These are phyloP conservation scores for Rhyacichthys aspro DNA, from an alignment of 2,797 vertebrate species.

Conservation along the genomic window DNA sequence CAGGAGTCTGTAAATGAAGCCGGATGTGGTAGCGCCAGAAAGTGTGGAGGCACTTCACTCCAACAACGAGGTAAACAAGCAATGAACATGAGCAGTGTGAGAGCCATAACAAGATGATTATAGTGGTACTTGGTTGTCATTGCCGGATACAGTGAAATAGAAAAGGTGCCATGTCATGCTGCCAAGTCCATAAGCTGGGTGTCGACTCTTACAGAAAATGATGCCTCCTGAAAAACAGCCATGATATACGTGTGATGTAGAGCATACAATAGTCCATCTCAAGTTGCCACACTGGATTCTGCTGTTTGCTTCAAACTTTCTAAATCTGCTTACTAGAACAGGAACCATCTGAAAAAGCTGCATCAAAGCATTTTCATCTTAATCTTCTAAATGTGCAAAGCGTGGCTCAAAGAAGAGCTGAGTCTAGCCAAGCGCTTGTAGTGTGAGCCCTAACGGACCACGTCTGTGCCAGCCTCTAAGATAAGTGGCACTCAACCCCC, in stretches of 20 bases:
- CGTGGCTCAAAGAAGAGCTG: constrained; percentile 33
- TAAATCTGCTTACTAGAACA: constrained; percentile 39
- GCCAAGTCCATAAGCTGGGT: too few relatives aligned
- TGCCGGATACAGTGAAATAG: too few relatives aligned
- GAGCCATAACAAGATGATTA: constrained; percentile 67
- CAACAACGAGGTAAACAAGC: constrained; percentile 67
- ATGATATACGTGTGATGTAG: neutral
- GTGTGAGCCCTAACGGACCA: constrained; percentile 31
- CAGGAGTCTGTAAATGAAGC: constrained; percentile 46
- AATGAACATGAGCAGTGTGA: constrained; percentile 52
- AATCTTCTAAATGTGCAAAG: constrained; percentile 63
- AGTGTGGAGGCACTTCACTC: too few relatives aligned
- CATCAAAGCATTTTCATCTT: constrained; percentile 38
- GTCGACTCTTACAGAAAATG: too few relatives aligned
- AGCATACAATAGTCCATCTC: constrained; percentile 21
- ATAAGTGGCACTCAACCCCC: constrained; percentile 70
- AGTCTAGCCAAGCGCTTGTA: constrained; percentile 42
- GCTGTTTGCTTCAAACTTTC: constrained; percentile 22
- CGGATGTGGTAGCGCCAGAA: constrained; percentile 44
- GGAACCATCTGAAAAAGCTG: constrained; percentile 34
- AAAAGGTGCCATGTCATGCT: too few relatives aligned
- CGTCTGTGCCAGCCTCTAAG: constrained; percentile 57
- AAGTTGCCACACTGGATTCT: constrained; percentile 11
- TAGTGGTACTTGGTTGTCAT: constrained; percentile 53
- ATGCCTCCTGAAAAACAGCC: too few relatives aligned